phyloP scores from a whole-genome alignment of 2,888 invertebrate species.

The Metacarcinus magister region DNA sequence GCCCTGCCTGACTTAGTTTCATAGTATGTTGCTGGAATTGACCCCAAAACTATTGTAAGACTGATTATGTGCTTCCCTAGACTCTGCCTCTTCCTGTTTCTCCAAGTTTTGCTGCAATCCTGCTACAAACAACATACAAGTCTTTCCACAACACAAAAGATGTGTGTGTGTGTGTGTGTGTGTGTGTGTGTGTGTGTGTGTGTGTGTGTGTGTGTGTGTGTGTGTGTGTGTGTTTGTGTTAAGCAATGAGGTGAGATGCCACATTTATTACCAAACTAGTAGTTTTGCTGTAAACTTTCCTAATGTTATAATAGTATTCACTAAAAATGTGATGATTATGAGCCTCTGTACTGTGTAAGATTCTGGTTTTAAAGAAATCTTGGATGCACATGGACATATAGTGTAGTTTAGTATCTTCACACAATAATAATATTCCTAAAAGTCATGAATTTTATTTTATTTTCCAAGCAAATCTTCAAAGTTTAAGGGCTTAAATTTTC shows the following conservation, averaged over 20 bases:
- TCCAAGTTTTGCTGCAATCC: not conserved
- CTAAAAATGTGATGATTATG: not conserved
- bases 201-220: not conserved
- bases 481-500: not conserved
- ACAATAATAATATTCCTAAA: not conserved
- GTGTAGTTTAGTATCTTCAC: not conserved
- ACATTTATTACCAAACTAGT: not conserved
- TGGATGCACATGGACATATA: not conserved
- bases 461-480: not conserved
- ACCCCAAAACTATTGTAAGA: not conserved
- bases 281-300: not conserved
- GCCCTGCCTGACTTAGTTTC: not conserved
- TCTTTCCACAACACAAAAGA: not conserved
- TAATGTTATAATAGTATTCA: not conserved
- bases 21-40: not conserved
- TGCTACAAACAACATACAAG: not conserved
- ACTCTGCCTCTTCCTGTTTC: not conserved
- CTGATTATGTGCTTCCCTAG: not conserved
- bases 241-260: conserved; percentile 31
- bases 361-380: not conserved
- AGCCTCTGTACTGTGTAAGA: not conserved
- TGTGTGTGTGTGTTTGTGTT: not conserved
- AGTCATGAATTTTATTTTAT: not conserved
- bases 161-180: not conserved
- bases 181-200: too few relatives aligned